Evolutionary conservation across 1,140 invertebrate species (phyloP), one percentile per base, ranked within the genome.

Genomic region (Lineus longissimus): DNA sequence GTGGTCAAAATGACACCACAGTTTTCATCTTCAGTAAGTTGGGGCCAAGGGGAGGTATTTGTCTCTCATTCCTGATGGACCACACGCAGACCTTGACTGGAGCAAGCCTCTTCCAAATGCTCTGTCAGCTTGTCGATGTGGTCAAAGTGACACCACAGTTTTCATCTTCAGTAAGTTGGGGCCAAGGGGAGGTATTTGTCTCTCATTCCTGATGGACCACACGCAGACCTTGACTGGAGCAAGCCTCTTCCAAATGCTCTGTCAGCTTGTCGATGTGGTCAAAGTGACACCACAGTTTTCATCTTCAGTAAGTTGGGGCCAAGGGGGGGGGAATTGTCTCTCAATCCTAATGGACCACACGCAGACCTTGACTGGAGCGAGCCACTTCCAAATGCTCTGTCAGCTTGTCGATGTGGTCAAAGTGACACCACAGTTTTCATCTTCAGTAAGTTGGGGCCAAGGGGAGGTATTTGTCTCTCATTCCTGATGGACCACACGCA

Each of bases 241-340:
- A 7, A 7, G 47, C n/a, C 47, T 7, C n/a, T 51, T 23, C 25
- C 25, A 9, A 9, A 51, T 27, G n/a, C 25, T 51, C n/a, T 19
- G n/a, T 27, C 47, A 51, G 47, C n/a, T 51, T 6, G 25, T 27
- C 25, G 19, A 23, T 51, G 25, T 51, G 19, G 25, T 51, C 47
- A 51, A 51, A 27, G n/a, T 23, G 25, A 51, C 47, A 27, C 47
- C 47, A 51, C 47, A 51, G 47, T 51, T 51, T 51, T 51, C 47
- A 51, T 27, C 47, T 23, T 51, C 47, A n/a, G 47, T 51, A 27
- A n/a, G 47, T 51, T 13, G 11, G 11, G 40, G 19, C 19, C 11
- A 19, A 43, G 11, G 11, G 40, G 19, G 40, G 11, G 40, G 40
- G 11, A 13, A 13, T 43, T 13, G 40, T 43, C 40, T 51, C 4